Base-by-base conservation (phyloP, 2,888 invertebrate genomes). In the Zhengitettix transpicula region DNA sequence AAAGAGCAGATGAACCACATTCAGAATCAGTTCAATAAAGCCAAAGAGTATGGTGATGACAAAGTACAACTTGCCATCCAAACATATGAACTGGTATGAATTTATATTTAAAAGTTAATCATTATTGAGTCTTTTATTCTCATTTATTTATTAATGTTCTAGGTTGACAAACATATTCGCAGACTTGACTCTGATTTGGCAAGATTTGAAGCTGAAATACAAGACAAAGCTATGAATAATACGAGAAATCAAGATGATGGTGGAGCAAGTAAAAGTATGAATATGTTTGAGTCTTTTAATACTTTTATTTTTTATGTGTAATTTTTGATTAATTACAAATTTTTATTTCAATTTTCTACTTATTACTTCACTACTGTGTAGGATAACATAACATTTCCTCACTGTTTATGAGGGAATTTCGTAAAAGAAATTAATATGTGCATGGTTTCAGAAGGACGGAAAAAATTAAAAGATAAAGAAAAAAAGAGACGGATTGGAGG, bases 21-120 rank as follows among this genome's bases (percentile, higher is more conserved):
- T 67, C 87, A 92, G 72, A 87, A 85, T 62, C 76, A 91, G 60
- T 97, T 95, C 70, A 89, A 89, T 67, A 95, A 94, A 74, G 94
- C 95, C 14, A 92, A 92, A 69, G 95, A 95, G 71, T 94, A 91
- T 71, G 94, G 94, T 2, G 97, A 97, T 71, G 96, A 97, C 69
- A 98, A 98, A 77, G 96, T 98, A 42, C 93, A 95, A 71, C 78
- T 98, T 62, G 96, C 98, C 1, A 94, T 96, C 74, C 95, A 97
- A 76, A 97, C 97, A 0, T 99, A 99, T 71, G 98, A 99, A 77
- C 77, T 97, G 74, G 80, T 80, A 67, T 66, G 67, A 65, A 51
- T 42, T 40, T 56, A 54, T n/a, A 3, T 14, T n/a, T 5, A 47
- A 47, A 12, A 14, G 47, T 47, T 28, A 28, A 28, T 5, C 7